Base-by-base conservation (phyloP, 2,888 invertebrate genomes). In the Minunthozetes semirufus region DNA sequence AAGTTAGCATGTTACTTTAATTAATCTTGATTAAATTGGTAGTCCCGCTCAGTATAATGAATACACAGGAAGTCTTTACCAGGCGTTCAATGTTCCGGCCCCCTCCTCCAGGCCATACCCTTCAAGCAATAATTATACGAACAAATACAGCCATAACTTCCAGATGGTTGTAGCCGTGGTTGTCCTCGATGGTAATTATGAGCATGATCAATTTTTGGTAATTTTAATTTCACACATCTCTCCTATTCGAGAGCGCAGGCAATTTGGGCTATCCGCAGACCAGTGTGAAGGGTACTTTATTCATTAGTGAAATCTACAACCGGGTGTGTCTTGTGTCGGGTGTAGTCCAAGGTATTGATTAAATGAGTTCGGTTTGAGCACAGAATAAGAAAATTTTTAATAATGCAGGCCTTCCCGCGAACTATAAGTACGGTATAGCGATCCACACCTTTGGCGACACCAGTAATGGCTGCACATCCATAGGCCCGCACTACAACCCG, bases 401-500 rank as follows among this genome's bases (percentile, higher is more conserved):
- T n/a, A n/a, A n/a, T 11, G 56, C 15, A 63, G 63, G 29, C 13
- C 29, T 63, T 27, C 27, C 27, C 11, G 29, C 63, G 6, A 63
- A 63, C n/a, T 25, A 33, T 29, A 63, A 63, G 17, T 63, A 29
- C 17, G 63, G 29, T 9, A 27, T 63, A 17, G 63, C 63, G 6
- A 88, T 97, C 77, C 97, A 97, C 82, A 93, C 96, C 85, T 96
- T 94, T 82, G 97, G 96, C 0, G 96, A 96, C 84, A 93, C 92
- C 82, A 94, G 94, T 33, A 94, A 95, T 82, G 93, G 86, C 0
- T 97, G 96, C 84, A 92, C 90, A 19, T 94, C 93, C 50, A 94
- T 96, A 46, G 97, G 96, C 0, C 86, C 92, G 0, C 96, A 97
- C 85, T 97, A 92, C 85, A 97, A 97, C 84, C 96, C 96, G 0